Percentiles rank a stretch among this genome's conserved stretches.
phyloP scores from a whole-genome alignment of 2,888 invertebrate genomes.

The Parascotia fuliginaria region DNA sequence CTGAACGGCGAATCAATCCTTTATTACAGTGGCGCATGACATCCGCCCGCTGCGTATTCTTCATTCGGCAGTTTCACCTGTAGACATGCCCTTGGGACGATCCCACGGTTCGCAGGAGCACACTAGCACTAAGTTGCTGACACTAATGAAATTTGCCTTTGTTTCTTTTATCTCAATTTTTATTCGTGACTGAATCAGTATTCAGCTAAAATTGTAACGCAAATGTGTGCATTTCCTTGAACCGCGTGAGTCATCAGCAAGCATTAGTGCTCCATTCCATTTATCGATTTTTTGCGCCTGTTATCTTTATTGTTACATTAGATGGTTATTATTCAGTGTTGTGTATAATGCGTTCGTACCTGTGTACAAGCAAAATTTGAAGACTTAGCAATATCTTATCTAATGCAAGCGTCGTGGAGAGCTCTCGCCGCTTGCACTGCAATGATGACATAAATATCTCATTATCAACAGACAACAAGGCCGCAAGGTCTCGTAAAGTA shows the following conservation, averaged over 20 bases:
- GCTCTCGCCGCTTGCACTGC: neutral
- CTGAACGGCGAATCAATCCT: constrained; percentile 14
- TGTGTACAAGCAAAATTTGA: neutral
- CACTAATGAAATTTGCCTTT: neutral
- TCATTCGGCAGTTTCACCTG: constrained; percentile 1
- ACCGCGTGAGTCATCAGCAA: constrained; percentile 33
- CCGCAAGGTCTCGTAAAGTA: too few relatives aligned
- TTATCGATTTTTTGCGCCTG: constrained; percentile 4
- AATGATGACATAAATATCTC: neutral
- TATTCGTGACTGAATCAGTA: neutral
- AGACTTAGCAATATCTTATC: constrained; percentile 32
- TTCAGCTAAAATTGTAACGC: constrained; percentile 18
- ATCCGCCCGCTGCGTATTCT: neutral
- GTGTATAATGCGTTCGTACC: neutral
- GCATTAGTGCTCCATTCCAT: constrained; percentile 10
- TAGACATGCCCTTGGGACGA: too few relatives aligned
- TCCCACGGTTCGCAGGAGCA: too few relatives aligned
- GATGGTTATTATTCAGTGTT: neutral
- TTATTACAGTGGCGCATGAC: constrained; percentile 20
- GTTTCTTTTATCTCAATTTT: constrained; percentile 1
- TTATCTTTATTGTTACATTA: neutral
- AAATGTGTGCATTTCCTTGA: constrained; percentile 48
- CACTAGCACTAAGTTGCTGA: neutral
- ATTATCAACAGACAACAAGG: neutral
- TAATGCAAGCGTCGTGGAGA: constrained; percentile 8